These are phyloP conservation scores for Papilio elwesi DNA, from an alignment of 2,888 invertebrate genomes.

Conservation along the genomic window DNA sequence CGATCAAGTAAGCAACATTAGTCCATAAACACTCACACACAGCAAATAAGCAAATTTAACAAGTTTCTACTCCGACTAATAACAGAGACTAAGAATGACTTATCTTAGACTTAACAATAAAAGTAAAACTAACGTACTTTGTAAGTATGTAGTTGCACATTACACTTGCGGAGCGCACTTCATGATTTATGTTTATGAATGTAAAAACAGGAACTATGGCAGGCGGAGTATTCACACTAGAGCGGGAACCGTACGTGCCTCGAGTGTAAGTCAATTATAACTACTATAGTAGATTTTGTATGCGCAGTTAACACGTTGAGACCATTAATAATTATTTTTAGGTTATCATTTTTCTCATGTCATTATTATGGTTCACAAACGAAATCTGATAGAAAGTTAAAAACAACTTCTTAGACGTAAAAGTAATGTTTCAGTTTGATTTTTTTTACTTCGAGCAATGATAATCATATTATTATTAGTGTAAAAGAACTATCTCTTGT, in stretches of 20 bases:
- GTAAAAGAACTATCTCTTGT: too few relatives aligned
- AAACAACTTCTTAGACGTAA: too few relatives aligned
- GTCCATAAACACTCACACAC: too few relatives aligned
- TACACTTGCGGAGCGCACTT: background rate
- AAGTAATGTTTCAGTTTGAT: too few relatives aligned
- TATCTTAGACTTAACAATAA: constrained; percentile 12
- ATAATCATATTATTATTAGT: too few relatives aligned
- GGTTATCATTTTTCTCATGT: too few relatives aligned
- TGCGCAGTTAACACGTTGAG: background rate
- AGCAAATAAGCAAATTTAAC: background rate
- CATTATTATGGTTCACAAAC: too few relatives aligned
- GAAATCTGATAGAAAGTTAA: too few relatives aligned
- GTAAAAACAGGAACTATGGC: constrained; percentile 13
- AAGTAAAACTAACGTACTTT: constrained; percentile 12
- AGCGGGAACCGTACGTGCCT: constrained; percentile 9
- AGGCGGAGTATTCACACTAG: constrained; percentile 17
- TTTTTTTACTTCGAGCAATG: too few relatives aligned
- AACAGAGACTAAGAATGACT: constrained; percentile 1
- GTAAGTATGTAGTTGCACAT: constrained; percentile 10
- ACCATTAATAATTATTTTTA: background rate
- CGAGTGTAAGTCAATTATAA: constrained; percentile 22
- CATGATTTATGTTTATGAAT: constrained; percentile 33
- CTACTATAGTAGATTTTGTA: background rate
- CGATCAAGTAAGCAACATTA: background rate
- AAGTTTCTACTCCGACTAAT: constrained; percentile 9